A percentile compares a stretch with the other conserved stretches of the same genome.
Conservation (phyloP, 2,113 vertebrate species). For the Hemicordylus capensis region DNA sequence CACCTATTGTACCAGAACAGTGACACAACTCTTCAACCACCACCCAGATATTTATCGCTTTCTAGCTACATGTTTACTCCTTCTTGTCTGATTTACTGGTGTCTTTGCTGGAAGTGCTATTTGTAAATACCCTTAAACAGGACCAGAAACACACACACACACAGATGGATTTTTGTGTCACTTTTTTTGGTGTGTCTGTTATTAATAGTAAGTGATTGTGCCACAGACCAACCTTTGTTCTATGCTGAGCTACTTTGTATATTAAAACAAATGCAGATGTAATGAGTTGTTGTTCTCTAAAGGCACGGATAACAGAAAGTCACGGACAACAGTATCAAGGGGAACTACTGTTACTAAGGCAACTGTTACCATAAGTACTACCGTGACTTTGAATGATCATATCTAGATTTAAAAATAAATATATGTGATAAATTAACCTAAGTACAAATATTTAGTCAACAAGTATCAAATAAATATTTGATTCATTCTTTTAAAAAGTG, state of each 20-base stretch:
- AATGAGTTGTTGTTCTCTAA: background rate
- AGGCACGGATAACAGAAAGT: background rate
- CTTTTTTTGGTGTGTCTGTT: no score
- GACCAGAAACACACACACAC: no score
- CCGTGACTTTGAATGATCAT: background rate
- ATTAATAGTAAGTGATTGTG: background rate
- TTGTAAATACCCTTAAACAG: background rate
- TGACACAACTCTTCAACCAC: background rate
- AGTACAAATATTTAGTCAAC: background rate
- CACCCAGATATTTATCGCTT: background rate
- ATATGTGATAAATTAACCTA: background rate
- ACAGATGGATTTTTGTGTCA: no score
- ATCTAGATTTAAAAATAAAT: constrained; percentile 16
- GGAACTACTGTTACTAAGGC: constrained; percentile 18
- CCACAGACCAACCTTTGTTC: background rate
- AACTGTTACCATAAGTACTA: constrained; percentile 9
- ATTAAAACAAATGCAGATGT: background rate
- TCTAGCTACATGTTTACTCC: no score
- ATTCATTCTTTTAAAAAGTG: background rate
- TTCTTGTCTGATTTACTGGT: background rate
- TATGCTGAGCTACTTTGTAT: background rate
- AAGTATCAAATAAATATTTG: background rate
- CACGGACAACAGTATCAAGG: background rate
- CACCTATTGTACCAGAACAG: background rate
- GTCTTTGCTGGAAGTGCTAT: background rate